Base-by-base conservation (phyloP, 2,888 invertebrate genomes). In the Strigamia crassipes region DNA sequence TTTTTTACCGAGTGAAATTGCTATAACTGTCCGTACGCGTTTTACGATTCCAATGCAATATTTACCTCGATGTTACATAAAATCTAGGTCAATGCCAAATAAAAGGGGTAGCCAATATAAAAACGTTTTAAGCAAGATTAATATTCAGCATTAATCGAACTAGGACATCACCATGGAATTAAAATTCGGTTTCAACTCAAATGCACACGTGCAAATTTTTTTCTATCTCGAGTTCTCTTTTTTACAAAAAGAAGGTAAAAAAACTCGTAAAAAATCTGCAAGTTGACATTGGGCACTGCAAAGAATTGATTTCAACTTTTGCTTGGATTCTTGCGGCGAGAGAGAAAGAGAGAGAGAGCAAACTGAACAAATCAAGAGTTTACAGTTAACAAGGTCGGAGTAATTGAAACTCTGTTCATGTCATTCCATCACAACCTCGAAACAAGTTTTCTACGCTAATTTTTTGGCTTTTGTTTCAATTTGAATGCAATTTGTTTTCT, bases 1-100 rank as follows among this genome's bases (percentile, higher is more conserved):
- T 56, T 38, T 38, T 27, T 38, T 56, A 18, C 18, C 56, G n/a
- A 18, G 56, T 18, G 56, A 56, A 56, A 56, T 6, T 8, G 18
- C 56, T 56, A 56, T 56, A n/a, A 18, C 56, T 18, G 56, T 8
- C 18, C 18, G n/a, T 21, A 56, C 56, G 56, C 0, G 5, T 56
- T 56, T 56, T 56, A 56, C 56, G 56, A 56, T 73, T 73, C 73
- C 73, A 73, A 73, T 73, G 27, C 73, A 73, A n/a, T 73, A 73
- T 73, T 73, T 73, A 73, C 73, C 73, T 73, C 23, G 73, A 73
- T 73, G 73, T 73, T 73, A 73, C 73, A 73, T 73, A 73, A 73
- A 73, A 73, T 73, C 27, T 73, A 73, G 73, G 73, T 73, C 73
- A 73, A 73, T 73, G 73, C 73, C 73, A 73, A 73, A 73, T 31